Conservation (phyloP, 2,888 invertebrate species). For the Athrips mouffetella region DNA sequence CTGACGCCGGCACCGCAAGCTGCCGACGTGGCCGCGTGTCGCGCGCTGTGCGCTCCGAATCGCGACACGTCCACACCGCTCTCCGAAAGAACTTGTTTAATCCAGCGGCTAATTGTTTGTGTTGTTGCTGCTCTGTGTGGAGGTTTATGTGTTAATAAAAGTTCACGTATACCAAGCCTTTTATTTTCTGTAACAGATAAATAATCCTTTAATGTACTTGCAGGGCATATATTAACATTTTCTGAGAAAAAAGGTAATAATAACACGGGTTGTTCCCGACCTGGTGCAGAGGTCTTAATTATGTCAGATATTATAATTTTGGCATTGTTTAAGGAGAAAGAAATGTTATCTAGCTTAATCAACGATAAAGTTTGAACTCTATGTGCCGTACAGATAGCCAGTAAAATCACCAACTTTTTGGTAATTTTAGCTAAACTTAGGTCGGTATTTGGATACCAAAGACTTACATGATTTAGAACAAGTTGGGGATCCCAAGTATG, state of each 20-base stretch:
- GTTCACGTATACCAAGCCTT: no score
- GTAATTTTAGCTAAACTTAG: conserved; percentile 23
- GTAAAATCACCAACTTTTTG: conserved; percentile 26
- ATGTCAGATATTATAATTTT: conserved; percentile 16
- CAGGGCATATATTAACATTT: conserved; percentile 2
- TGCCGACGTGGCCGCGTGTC: conserved; percentile 22
- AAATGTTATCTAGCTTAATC: conserved; percentile 8
- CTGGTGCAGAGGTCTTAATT: conserved; percentile 19
- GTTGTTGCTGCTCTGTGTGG: no score
- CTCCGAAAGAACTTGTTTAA: no score
- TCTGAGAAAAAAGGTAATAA: conserved; percentile 8
- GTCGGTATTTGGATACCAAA: conserved; percentile 25
- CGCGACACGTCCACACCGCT: no score
- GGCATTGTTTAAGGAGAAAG: neutral
- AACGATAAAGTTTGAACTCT: no score
- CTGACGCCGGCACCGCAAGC: conserved; percentile 11
- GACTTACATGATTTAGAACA: conserved; percentile 24
- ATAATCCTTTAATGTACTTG: neutral
- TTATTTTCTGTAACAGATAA: conserved; percentile 13
- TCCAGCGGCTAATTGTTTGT: no score
- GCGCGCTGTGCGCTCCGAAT: conserved; percentile 16
- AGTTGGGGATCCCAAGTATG: conserved; percentile 30
- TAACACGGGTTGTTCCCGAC: conserved; percentile 15
- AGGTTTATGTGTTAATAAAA: no score
- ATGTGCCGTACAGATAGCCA: conserved; percentile 25